Conservation (phyloP, 2,797 vertebrate genomes). For the Semotilus atromaculatus region DNA sequence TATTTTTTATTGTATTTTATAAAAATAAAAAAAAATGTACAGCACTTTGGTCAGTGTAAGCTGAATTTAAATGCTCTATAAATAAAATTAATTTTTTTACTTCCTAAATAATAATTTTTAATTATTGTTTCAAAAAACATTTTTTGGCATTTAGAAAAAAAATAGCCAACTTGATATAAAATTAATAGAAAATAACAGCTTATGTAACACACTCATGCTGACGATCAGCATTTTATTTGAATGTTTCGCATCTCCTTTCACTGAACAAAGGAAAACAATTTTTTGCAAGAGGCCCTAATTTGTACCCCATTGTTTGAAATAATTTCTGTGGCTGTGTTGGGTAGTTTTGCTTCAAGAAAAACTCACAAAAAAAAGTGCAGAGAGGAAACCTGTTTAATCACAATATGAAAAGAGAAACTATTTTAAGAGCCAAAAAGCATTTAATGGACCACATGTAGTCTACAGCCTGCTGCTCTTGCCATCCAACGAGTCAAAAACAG, state of each 20-base stretch:
- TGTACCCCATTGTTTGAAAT: not conserved
- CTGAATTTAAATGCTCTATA: not conserved
- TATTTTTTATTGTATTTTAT: too few relatives aligned
- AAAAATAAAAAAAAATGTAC: too few relatives aligned
- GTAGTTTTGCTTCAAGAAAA: not conserved
- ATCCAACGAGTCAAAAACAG: slow-evolving; percentile 1
- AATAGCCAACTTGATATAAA: not conserved
- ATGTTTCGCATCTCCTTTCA: not conserved
- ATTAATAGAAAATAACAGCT: not conserved
- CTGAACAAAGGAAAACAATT: not conserved
- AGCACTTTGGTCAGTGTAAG: too few relatives aligned
- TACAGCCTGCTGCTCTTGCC: not conserved
- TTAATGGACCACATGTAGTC: not conserved
- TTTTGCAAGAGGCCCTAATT: not conserved
- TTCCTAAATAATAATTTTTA: too few relatives aligned
- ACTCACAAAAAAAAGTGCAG: not conserved
- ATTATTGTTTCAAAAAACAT: too few relatives aligned
- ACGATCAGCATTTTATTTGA: not conserved
- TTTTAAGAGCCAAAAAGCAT: slow-evolving; percentile 6
- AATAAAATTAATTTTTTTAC: not conserved
- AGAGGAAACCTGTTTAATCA: not conserved
- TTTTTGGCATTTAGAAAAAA: not conserved
- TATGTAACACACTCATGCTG: not conserved
- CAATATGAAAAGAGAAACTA: not conserved
- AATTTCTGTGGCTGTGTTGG: not conserved